phyloP scores from a whole-genome alignment of 2,888 invertebrate species.

The Trichogramma dendrolimi region DNA sequence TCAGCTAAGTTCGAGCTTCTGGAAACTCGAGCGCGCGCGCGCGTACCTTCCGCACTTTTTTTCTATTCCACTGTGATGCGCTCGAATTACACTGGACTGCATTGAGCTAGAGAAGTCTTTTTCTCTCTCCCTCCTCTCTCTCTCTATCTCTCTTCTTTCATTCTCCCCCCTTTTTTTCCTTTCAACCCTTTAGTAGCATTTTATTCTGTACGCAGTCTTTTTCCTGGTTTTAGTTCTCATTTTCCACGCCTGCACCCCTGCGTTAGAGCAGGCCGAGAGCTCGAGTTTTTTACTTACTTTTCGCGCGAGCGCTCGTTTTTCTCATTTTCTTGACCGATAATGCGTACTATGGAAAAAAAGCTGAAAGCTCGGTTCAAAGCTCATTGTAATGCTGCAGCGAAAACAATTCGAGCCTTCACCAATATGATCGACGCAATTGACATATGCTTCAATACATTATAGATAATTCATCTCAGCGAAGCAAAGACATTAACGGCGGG shows the following conservation, averaged over 20 bases:
- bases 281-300: too few relatives aligned
- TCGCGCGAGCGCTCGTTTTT: neutral
- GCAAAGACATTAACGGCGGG: too few relatives aligned
- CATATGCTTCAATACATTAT: too few relatives aligned
- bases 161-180: neutral
- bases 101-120: neutral
- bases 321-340: neutral
- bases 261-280: too few relatives aligned
- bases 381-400: too few relatives aligned
- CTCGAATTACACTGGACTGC: conserved; percentile 17
- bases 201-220: neutral
- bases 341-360: too few relatives aligned
- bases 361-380: too few relatives aligned
- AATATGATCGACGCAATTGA: too few relatives aligned
- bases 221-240: neutral
- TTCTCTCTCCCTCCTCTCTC: neutral
- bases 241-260: neutral
- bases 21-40: conserved; percentile 6
- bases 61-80: conserved; percentile 18
- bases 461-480: too few relatives aligned
- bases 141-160: neutral
- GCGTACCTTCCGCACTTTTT: conserved; percentile 11
- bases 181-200: neutral
- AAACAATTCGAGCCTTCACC: too few relatives aligned
- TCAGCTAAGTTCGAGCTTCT: conserved; percentile 14